Evolutionary conservation across 92 coral and sea anemone species (phyloP).

Genomic region (Siderastrea radians): DNA sequence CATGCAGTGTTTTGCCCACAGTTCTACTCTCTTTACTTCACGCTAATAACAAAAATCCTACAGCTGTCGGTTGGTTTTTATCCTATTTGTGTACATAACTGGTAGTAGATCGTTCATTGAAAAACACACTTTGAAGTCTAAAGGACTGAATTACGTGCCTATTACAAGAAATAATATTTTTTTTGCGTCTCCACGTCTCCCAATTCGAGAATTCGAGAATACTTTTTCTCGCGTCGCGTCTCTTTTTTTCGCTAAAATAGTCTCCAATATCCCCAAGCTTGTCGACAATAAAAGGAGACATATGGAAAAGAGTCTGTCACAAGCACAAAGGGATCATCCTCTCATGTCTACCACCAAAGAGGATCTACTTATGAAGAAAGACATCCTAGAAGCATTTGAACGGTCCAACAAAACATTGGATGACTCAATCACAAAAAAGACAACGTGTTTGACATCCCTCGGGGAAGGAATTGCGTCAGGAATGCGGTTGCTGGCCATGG

Average conservation of each 20-base stretch:
- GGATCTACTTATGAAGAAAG: slow-evolving; percentile 16
- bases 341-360: slow-evolving; percentile 41
- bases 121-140: no score
- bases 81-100: no score
- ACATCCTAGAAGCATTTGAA: slow-evolving; percentile 22
- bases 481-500: slow-evolving; percentile 45
- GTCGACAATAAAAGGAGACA: slow-evolving; percentile 48
- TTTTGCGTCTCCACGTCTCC: no score
- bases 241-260: not conserved
- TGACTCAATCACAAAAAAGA: slow-evolving; percentile 35
- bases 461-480: slow-evolving; percentile 45
- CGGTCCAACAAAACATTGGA: slow-evolving; percentile 32
- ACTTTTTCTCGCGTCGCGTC: no score
- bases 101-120: no score
- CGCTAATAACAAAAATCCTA: no score
- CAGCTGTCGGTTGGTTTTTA: no score
- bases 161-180: no score
- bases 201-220: no score
- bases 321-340: slow-evolving; percentile 33
- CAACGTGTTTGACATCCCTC: slow-evolving; percentile 32
- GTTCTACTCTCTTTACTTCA: not conserved
- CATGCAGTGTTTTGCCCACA: not conserved
- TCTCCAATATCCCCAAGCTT: slow-evolving; percentile 1
- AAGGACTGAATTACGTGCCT: no score
- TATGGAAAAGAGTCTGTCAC: slow-evolving; percentile 39